A percentile compares a stretch with the other conserved stretches of the same genome.
phyloP scores from a whole-genome alignment of 2,797 vertebrate species.

The Pseudocheirus occidentalis region DNA sequence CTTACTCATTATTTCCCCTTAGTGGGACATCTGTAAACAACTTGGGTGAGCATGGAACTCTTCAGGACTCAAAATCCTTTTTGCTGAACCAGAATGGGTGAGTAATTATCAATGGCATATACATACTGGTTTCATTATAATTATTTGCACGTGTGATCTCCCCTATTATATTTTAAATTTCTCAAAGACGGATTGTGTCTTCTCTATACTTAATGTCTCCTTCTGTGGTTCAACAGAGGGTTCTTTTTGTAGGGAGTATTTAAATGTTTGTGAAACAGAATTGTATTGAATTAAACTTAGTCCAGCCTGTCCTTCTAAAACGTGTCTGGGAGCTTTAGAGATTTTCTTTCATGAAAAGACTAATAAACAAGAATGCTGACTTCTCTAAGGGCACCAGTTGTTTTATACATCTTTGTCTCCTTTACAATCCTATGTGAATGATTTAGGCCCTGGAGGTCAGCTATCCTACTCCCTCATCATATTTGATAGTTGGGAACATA shows the following conservation, averaged over 20 bases:
- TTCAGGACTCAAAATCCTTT: not conserved
- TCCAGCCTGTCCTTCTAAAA: not conserved
- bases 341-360: not conserved
- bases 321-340: not conserved
- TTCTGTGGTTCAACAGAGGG: not conserved
- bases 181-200: not conserved
- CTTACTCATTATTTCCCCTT: not conserved
- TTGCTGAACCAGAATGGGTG: not conserved
- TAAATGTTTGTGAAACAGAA: not conserved
- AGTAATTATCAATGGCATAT: not conserved
- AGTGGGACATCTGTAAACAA: not conserved
- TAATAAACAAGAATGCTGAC: not conserved
- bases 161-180: not conserved
- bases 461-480: not conserved
- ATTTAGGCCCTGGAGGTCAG: not conserved
- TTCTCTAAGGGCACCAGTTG: not conserved
- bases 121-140: not conserved
- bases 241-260: not conserved
- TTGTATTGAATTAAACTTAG: not conserved
- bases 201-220: not conserved
- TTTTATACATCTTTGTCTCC: not conserved
- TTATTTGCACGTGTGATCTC: not conserved
- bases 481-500: not conserved
- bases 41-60: not conserved
- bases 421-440: not conserved